Base-by-base conservation (phyloP, 2,113 vertebrate genomes). In the Pelecanus crispus region DNA sequence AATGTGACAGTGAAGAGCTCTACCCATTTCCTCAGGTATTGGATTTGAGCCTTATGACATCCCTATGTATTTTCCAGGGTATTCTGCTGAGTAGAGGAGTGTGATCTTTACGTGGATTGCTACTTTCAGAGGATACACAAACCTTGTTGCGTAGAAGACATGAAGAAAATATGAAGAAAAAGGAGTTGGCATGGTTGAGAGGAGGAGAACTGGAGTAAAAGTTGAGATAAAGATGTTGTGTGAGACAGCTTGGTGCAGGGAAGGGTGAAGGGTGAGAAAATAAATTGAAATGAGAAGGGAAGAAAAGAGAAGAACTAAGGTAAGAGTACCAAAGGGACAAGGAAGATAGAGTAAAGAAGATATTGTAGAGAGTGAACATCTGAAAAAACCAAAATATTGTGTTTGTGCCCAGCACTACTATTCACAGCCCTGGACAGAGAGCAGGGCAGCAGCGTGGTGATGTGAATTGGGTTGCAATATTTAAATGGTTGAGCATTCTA, bases 51-150 rank as follows among this genome's bases (percentile, higher is more conserved):
- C 6, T 52, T 75, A 13, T 9, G 28, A 77, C 6, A 22, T 25
- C 3, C 9, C 4, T 14, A 1, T 21, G 11, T 42, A 8, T 50
- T 36, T 74, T 81, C 24, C 55, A 22, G 16, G 8, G 28, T 1
- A 4, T 63, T 83, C 17, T 45, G 14, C 11, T 44, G 21, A 47
- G 36, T 7, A 20, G 13, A 58, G 22, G 5, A 59, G 5, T 21
- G 28, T 42, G 44, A 25, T 63, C 4, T 42, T 32, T 10, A 31
- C 0, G 1, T 28, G 26, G 24, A 26, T 55, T 0, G 0, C 13
- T 36, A 10, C 26, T 42, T 92, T 22, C 24, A 67, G 74, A 45
- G 12, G 20, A 58, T 53, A 13, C 4, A 11, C 4, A 53, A 53
- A 80, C 14, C 2, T 65, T 31, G 2, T 38, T 53, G 38, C 6